Evolutionary conservation across 2,797 vertebrate species (phyloP), one percentile per base, ranked within the genome.

Genomic region (Staurois parvus): DNA sequence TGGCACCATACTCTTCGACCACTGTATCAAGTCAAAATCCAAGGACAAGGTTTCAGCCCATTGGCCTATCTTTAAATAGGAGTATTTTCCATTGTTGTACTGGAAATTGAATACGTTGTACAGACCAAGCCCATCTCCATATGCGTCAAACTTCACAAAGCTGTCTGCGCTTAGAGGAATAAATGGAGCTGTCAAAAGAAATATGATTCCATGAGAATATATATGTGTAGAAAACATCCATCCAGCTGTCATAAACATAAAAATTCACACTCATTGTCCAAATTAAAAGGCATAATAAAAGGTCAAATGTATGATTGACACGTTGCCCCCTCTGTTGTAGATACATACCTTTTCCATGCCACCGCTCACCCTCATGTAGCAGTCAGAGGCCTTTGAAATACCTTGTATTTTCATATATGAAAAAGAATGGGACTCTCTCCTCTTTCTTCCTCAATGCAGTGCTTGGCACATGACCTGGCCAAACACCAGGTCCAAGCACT

Each of bases 101-200:
- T 99, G 98, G 93, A 99, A 99, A 92, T 98, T 99, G 95, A 98
- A 99, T 90, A 99, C 97, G 28, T 99, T 99, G 94, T 99, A 99
- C 86, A 96, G 93, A 76, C 98, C 98, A 88, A 99, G 91, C 80
- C 98, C 98, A 2, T 99, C 98, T 76, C 98, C 98, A 45, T 96
- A 98, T 76, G 94, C 91, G 80, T 99, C 98, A 88, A 99, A 99
- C 92, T 99, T 99, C 85, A 99, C 97, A 26, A 92, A 89, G 21
- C 94, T 98, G 90, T 99, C 98, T 0, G 90, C 94, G 83, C 90
- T 93, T 4, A 95, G 92, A 69, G 97, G 95, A 84, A 95, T 95
- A 89, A 97, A 98, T 40, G 98, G 98, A 89, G 97, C 98, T 99
- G 90, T 73, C 10, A 76, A 85, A 84, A 70, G 29, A 76, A 85